Evolutionary conservation across 2,888 invertebrate species (phyloP).

Genomic region (Malachius bipustulatus): DNA sequence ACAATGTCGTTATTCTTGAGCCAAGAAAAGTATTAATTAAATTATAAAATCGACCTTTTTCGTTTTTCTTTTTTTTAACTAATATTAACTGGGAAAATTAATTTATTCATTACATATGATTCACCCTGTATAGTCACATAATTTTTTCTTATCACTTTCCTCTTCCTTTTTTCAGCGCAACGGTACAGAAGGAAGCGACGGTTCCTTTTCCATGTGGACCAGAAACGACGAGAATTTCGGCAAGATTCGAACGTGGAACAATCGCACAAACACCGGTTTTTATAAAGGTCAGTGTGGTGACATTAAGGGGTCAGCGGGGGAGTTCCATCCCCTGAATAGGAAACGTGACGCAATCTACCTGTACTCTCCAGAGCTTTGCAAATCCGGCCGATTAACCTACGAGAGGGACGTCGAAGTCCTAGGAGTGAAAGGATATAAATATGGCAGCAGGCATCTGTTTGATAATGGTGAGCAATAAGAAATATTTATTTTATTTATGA

Average conservation of each 20-base stretch:
- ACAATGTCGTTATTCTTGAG: too few species aligned
- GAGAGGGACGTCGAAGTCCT: slow-evolving; percentile 43
- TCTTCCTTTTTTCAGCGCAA: slow-evolving; percentile 51
- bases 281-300: slow-evolving; percentile 46
- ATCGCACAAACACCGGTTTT: slow-evolving; percentile 44
- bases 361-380: slow-evolving; percentile 65
- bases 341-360: slow-evolving; percentile 46
- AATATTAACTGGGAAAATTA: too few species aligned
- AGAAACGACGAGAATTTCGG: slow-evolving; percentile 57
- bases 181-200: slow-evolving; percentile 57
- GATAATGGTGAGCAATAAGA: slow-evolving; percentile 50
- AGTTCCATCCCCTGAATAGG: slow-evolving; percentile 62
- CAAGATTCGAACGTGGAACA: slow-evolving; percentile 59
- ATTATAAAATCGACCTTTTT: too few species aligned
- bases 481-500: too few species aligned
- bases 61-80: too few species aligned
- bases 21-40: too few species aligned
- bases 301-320: slow-evolving; percentile 65
- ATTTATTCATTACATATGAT: too few species aligned
- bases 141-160: slow-evolving; percentile 8
- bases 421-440: slow-evolving; percentile 55
- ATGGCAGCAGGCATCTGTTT: slow-evolving; percentile 49
- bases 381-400: slow-evolving; percentile 51
- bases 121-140: slow-evolving; percentile 1
- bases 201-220: slow-evolving; percentile 61